Conservation (phyloP, 2,113 vertebrate genomes). For the Micromys minutus region DNA sequence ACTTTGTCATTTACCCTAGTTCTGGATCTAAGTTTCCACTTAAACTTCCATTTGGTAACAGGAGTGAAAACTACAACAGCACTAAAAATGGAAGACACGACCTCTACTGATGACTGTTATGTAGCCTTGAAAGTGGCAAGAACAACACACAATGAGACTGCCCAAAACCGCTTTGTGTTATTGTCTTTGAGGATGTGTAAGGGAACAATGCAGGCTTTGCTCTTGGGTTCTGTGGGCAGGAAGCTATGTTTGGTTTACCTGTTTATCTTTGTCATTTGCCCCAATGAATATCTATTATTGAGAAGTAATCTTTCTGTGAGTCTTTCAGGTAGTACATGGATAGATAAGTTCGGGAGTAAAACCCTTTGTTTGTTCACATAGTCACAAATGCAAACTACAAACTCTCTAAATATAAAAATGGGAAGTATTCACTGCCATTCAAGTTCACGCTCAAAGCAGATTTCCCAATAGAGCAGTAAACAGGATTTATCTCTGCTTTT, state of each 20-base stretch:
- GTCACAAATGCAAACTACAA: not conserved
- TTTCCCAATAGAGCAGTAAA: constrained; percentile 58
- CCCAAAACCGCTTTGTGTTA: not conserved
- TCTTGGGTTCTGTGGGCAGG: not conserved
- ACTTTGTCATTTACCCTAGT: not conserved
- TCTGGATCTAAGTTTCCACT: not conserved
- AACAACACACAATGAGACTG: not conserved
- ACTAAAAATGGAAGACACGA: not conserved
- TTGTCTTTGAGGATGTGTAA: not conserved
- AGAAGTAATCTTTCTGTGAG: constrained; percentile 39
- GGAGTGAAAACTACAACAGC: not conserved
- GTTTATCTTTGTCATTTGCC: not conserved
- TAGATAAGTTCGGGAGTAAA: constrained; percentile 33
- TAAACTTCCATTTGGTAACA: not conserved
- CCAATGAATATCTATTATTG: not conserved
- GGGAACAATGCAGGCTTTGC: not conserved
- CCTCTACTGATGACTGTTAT: not conserved
- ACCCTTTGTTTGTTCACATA: not conserved
- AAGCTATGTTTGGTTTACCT: not conserved
- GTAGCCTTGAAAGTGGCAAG: not conserved
- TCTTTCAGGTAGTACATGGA: constrained; percentile 11
- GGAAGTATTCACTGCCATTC: not conserved
- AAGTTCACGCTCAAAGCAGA: constrained; percentile 47
- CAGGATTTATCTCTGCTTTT: constrained; percentile 18
- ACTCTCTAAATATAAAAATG: constrained; percentile 31